Evolutionary conservation across 2,113 vertebrate genomes (phyloP).

Genomic region (Phylloscopus trochiloides): DNA sequence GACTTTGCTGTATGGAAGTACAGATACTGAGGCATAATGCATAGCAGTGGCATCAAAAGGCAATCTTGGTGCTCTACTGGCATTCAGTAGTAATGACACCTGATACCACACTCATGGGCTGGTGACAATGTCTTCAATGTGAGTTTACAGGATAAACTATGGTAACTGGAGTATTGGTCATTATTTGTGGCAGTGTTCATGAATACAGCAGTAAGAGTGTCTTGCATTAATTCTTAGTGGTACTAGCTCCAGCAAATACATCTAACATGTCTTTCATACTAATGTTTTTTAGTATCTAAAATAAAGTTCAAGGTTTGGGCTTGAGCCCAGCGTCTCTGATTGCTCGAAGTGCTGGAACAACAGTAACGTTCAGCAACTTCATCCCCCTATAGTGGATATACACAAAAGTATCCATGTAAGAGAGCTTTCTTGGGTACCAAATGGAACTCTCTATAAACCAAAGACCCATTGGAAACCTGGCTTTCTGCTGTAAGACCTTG

Average conservation of each 20-base stretch:
- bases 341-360: background rate
- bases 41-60: background rate
- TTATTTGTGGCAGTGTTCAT: background rate
- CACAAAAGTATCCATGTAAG: background rate
- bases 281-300: background rate
- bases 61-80: background rate
- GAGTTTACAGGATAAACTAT: background rate
- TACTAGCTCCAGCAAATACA: background rate
- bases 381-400: background rate
- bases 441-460: background rate
- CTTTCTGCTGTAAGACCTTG: background rate
- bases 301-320: background rate
- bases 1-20: background rate
- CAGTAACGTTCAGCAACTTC: background rate
- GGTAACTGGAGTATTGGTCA: background rate
- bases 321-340: background rate
- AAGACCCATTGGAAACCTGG: background rate
- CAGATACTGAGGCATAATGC: background rate
- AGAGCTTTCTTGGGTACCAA: background rate
- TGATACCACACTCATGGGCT: background rate
- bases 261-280: background rate
- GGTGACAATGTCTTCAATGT: background rate
- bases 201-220: background rate
- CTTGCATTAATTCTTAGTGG: background rate
- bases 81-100: background rate